Percentiles rank a stretch among this genome's conserved stretches.
Evolutionary conservation across 1,140 invertebrate genomes (phyloP).

Genomic region (Drosophila pandora): DNA sequence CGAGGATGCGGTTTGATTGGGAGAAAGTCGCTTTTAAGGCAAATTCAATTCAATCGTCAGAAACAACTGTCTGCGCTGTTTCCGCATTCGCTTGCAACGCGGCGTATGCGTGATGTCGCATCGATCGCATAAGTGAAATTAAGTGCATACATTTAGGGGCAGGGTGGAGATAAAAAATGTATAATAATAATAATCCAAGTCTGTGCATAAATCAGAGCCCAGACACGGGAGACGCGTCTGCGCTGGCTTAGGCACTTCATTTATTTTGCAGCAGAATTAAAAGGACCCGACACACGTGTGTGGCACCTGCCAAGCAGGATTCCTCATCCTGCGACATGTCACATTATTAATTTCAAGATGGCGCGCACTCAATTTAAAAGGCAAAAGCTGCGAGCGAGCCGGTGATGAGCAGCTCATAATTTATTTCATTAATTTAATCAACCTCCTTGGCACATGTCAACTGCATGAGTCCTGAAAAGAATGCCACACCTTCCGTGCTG

Average conservation of each 20-base stretch:
- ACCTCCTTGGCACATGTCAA: slow-evolving; percentile 78
- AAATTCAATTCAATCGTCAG: slow-evolving; percentile 41
- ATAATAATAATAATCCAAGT: slow-evolving; percentile 22
- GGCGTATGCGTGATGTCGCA: slow-evolving; percentile 61
- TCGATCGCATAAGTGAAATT: slow-evolving; percentile 45
- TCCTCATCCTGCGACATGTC: slow-evolving; percentile 35
- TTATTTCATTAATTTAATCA: slow-evolving; percentile 83
- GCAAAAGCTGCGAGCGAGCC: slow-evolving; percentile 18
- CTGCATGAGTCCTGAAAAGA: slow-evolving; percentile 61
- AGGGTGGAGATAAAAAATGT: slow-evolving; percentile 20
- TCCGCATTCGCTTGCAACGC: slow-evolving; percentile 34
- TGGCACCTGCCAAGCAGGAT: slow-evolving; percentile 22
- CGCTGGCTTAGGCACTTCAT: slow-evolving; percentile 60
- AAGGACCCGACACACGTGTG: slow-evolving; percentile 42
- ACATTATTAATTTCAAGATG: slow-evolving; percentile 81
- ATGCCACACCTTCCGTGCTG: slow-evolving; percentile 40
- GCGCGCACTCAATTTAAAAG: slow-evolving; percentile 78
- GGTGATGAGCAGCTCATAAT: slow-evolving; percentile 72
- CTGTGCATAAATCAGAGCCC: slow-evolving; percentile 45
- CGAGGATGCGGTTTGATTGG: slow-evolving; percentile 41
- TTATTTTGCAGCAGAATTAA: slow-evolving; percentile 62
- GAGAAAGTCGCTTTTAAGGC: slow-evolving; percentile 10
- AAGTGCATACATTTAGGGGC: slow-evolving; percentile 52
- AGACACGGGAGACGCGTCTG: slow-evolving; percentile 25
- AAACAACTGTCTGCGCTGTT: slow-evolving; percentile 32